phyloP scores from a whole-genome alignment of 2,797 vertebrate species.

The Triplophysa bombifrons region DNA sequence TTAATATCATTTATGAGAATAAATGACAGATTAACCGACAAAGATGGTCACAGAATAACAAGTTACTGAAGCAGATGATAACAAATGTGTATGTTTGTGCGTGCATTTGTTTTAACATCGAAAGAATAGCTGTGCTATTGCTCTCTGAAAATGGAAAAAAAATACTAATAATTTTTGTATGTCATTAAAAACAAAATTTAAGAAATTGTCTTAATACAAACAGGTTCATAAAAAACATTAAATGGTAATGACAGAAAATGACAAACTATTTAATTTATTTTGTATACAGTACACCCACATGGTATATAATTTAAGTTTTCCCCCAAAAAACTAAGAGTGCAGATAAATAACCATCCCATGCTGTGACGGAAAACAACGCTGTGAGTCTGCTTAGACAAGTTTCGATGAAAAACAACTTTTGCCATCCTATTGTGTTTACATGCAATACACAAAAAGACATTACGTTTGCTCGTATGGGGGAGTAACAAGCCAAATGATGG shows the following conservation, averaged over 20 bases:
- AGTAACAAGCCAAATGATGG: conserved; percentile 57
- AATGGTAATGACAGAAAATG: background rate
- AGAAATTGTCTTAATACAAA: background rate
- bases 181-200: background rate
- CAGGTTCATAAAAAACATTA: background rate
- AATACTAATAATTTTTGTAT: too few species aligned
- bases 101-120: too few species aligned
- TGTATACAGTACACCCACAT: conserved; percentile 1
- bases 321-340: background rate
- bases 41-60: too few species aligned
- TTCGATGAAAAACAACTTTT: conserved; percentile 48
- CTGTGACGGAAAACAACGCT: conserved; percentile 3
- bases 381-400: conserved; percentile 5
- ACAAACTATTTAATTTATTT: background rate
- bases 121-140: too few species aligned
- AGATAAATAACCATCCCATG: background rate
- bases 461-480: conserved; percentile 54
- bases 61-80: too few species aligned
- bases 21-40: too few species aligned
- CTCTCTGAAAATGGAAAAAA: background rate
- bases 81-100: too few species aligned
- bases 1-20: too few species aligned
- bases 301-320: background rate
- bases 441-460: conserved; percentile 55
- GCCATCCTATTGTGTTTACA: conserved; percentile 34